Base-by-base conservation (phyloP, 2,888 invertebrate genomes). In the Lepidochitona cinerea region DNA sequence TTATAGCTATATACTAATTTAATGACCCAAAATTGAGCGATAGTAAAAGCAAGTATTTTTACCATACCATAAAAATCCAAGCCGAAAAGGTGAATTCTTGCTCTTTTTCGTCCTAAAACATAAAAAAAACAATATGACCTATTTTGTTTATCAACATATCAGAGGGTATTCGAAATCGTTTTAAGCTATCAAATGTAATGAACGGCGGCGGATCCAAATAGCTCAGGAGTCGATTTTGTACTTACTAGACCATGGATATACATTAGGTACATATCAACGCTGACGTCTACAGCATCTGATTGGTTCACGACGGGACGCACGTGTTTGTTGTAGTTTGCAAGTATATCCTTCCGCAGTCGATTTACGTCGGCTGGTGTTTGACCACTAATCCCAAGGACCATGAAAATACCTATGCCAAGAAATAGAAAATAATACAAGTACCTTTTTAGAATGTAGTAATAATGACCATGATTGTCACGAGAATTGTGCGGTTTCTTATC, bases 211-310 rank as follows among this genome's bases (percentile, higher is more conserved):
- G n/a, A n/a, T n/a, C n/a, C n/a, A n/a, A n/a, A n/a, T n/a, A n/a
- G n/a, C n/a, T n/a, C n/a, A n/a, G n/a, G 18, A 2, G 3, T 2
- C 3, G 23, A 49, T 49, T 7, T 2, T 49, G 36, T 7, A 66
- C 80, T 75, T 74, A 84, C 82, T 78, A 83, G 69, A 37, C 81
- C 79, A 67, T 83, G 83, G 29, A 83, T 83, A 81, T 83, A 83
- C 68, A 83, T 84, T 54, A 83, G 81, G 74, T 80, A 83, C 75
- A 84, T 80, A 23, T 81, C 80, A 70, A 84, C 79, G 70, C 80
- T 81, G 65, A 83, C 79, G 18, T 75, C 70, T 3, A 82, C 72
- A 3, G 82, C 79, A 32, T 78, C 73, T 53, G 78, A 76, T 75
- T 84, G 84, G 71, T 84, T 82, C 35, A 72, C 71, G 26, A 83